Base-by-base conservation (phyloP, 2,888 invertebrate genomes). In the Atethmia centrago region DNA sequence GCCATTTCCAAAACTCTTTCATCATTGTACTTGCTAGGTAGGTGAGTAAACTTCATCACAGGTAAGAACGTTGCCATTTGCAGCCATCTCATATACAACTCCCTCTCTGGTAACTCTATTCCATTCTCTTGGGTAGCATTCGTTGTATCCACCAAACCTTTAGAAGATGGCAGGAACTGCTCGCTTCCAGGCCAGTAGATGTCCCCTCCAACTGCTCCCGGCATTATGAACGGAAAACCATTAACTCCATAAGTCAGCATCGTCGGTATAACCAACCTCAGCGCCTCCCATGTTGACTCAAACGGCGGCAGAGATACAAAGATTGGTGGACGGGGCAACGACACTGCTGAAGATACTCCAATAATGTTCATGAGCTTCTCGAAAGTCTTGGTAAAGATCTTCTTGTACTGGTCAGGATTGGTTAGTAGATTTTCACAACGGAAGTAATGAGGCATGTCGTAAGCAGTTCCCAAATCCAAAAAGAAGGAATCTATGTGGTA, bases 141-240 rank as follows among this genome's bases (percentile, higher is more conserved):
- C 10, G 89, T 91, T 21, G 82, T 87, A 53, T 94, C 95, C 65
- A 89, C 81, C 19, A 88, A 94, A 70, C 95, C 97, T 87, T 95
- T 97, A 70, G 97, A 96, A 75, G 93, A 96, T 65, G 96, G 95
- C 80, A 95, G 92, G 88, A 95, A 97, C 76, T 97, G 97, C 28
- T 97, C 96, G 63, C 95, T 95, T 2, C 97, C 96, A 4, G 97
- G 97, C 80, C 97, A 96, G 65, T 97, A 97, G 58, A 98, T 98
- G 87, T 99, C 99, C 0, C 99, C 99, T 0, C 99, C 99, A 0
- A 99, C 98, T 8, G 99, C 98, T 0, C 99, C 99, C 0, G 99
- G 99, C 96, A 99, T 97, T 59, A 99, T 97, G 88, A 99, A 99
- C 0, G 99, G 99, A 93, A 98, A 99, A 0, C 99, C 99, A 66